Evolutionary conservation across 2,888 invertebrate genomes (phyloP), one percentile per base, ranked within the genome.

Genomic region (Psylliodes chrysocephalus): DNA sequence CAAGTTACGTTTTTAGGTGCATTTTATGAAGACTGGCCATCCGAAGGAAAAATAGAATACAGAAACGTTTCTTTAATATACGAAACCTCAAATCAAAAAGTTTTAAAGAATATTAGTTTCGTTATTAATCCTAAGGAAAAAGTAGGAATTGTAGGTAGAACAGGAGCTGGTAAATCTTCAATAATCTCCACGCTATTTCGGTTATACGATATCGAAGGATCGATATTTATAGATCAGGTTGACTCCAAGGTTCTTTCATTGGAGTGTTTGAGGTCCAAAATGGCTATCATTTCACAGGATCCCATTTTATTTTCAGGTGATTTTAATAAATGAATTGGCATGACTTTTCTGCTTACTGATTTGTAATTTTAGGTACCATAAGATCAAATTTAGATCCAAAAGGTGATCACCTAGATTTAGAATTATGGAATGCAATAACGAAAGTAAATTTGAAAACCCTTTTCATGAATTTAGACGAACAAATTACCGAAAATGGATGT

Each of bases 321-420:
- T n/a, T n/a, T n/a, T n/a, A n/a, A n/a, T n/a, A n/a, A n/a, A n/a
- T n/a, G n/a, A n/a, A n/a, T n/a, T n/a, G n/a, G n/a, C n/a, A n/a
- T n/a, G n/a, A n/a, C n/a, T n/a, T n/a, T n/a, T n/a, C n/a, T n/a
- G n/a, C n/a, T n/a, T n/a, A n/a, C n/a, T n/a, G n/a, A n/a, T n/a
- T n/a, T n/a, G n/a, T 22, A 12, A 0, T 60, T 56, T 22, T 28
- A 69, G 95, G 95, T 30, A 90, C 93, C 2, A 86, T 96, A 84
- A 85, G 96, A 1, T 90, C 90, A 76, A 96, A 96, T 83, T 85
- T 96, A 60, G 96, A 96, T 84, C 96, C 96, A 1, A 95, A 95
- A 78, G 88, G 91, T 66, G 89, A 90, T 74, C 91, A 91, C 76
- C 84, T 87, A 0, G 96, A 96, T 73, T 86, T 86, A 5, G 86